These are phyloP conservation scores for Eurois occulta DNA, from an alignment of 2,888 invertebrate genomes.

Conservation along the genomic window DNA sequence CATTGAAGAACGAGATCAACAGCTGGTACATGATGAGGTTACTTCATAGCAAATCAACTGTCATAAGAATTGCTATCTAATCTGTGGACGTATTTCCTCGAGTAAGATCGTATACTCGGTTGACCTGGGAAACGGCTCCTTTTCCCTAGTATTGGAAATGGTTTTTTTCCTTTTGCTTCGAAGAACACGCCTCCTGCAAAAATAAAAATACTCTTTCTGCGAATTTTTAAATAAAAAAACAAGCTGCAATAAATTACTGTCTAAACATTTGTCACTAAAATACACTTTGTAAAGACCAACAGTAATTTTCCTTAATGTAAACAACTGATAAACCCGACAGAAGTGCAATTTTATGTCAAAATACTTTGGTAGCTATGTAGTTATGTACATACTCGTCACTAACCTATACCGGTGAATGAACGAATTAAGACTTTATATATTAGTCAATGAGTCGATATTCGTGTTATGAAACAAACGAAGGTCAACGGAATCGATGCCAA, in stretches of 20 bases:
- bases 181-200: neutral
- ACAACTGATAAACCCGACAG: conserved; percentile 55
- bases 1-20: conserved; percentile 50
- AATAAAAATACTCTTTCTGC: conserved; percentile 18
- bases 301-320: conserved; percentile 54
- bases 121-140: neutral
- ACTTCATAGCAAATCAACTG: conserved; percentile 35
- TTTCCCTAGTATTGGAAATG: neutral
- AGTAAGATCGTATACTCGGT: neutral
- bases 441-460: conserved; percentile 50
- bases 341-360: conserved; percentile 48
- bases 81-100: conserved; percentile 16
- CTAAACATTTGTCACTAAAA: conserved; percentile 40
- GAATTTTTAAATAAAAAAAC: conserved; percentile 14
- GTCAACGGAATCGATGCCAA: conserved; percentile 65
- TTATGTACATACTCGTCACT: conserved; percentile 21
- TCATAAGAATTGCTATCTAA: conserved; percentile 33
- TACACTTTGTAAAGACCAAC: conserved; percentile 35
- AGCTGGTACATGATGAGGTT: conserved; percentile 36
- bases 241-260: conserved; percentile 25
- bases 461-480: conserved; percentile 52
- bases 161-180: neutral
- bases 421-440: conserved; percentile 50
- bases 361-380: conserved; percentile 30
- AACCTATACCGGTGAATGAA: conserved; percentile 31